These are phyloP conservation scores for Amia ocellicauda DNA, from an alignment of 2,113 vertebrate genomes.

Conservation along the genomic window DNA sequence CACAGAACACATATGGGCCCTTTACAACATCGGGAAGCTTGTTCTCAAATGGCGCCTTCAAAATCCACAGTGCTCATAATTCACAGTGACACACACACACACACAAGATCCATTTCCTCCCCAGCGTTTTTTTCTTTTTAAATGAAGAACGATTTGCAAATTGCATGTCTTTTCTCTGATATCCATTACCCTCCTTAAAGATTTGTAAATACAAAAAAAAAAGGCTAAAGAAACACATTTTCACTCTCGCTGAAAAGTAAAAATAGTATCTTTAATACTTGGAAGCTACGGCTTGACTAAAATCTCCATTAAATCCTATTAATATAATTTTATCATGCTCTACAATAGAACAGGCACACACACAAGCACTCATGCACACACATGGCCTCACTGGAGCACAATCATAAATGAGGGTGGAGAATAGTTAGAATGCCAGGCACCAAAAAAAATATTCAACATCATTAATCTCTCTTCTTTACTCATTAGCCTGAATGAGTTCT, in stretches of 20 bases:
- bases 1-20: constrained; percentile 42
- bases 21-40: constrained; percentile 32
- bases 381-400: neutral
- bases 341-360: neutral
- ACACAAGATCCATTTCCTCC: constrained; percentile 18
- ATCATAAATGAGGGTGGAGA: neutral
- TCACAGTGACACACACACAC: constrained; percentile 36
- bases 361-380: neutral
- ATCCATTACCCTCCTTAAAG: neutral
- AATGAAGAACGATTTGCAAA: constrained; percentile 4
- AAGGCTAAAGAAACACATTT: neutral
- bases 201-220: neutral
- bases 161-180: neutral
- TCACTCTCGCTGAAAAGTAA: neutral
- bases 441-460: constrained; percentile 11
- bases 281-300: constrained; percentile 11
- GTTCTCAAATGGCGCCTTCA: constrained; percentile 41
- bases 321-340: constrained; percentile 1
- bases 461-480: constrained; percentile 41
- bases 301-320: constrained; percentile 15
- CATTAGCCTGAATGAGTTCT: constrained; percentile 37
- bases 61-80: constrained; percentile 30
- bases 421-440: neutral
- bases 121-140: constrained; percentile 9
- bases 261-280: neutral